Evolutionary conservation across 1,140 invertebrate genomes (phyloP), one percentile per base, ranked within the genome.

Genomic region (Drosophila micromelanica): DNA sequence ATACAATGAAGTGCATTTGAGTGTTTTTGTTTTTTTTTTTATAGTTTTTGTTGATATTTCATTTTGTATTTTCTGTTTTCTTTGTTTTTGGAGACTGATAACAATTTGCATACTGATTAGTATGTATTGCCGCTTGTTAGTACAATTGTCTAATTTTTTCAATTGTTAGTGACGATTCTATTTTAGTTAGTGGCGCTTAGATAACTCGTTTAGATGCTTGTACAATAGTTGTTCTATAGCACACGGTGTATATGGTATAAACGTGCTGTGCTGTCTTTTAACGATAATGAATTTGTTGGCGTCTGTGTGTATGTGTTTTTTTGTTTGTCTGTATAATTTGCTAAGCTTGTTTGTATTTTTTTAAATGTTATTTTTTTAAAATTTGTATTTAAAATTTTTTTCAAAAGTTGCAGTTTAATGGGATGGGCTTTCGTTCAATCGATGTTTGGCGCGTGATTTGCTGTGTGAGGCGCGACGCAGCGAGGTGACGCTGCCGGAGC

Each of bases 361-460:
- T 49, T 45, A 17, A 17, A 17, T 54, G 61, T 76, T 46, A n/a
- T 5, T 20, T 54, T 15, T 56, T 74, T 40, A 49, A 17, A 17
- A 52, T 62, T 57, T 57, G 51, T 54, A 48, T 43, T 46, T 37
- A n/a, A 59, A 67, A 67, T 48, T 55, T n/a, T n/a, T n/a, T n/a
- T n/a, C n/a, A n/a, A n/a, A n/a, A 42, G 56, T 72, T 72, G 45
- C 37, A 23, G 60, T 55, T 79, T 73, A 91, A 91, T 92, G 91
- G 76, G 91, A 89, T 91, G 91, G 91, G 75, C 91, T 92, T 68
- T 92, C 91, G 71, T 76, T 91, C 67, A 92, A 64, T 86, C 91
- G 91, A 91, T 92, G 91, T 76, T 91, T 92, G 65, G 73, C 84
- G 65, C 91, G 91, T 90, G 91, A 84, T 90, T 92, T 92, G 77